Evolutionary conservation across 2,888 invertebrate genomes (phyloP).

Genomic region (Callimorpha dominula): DNA sequence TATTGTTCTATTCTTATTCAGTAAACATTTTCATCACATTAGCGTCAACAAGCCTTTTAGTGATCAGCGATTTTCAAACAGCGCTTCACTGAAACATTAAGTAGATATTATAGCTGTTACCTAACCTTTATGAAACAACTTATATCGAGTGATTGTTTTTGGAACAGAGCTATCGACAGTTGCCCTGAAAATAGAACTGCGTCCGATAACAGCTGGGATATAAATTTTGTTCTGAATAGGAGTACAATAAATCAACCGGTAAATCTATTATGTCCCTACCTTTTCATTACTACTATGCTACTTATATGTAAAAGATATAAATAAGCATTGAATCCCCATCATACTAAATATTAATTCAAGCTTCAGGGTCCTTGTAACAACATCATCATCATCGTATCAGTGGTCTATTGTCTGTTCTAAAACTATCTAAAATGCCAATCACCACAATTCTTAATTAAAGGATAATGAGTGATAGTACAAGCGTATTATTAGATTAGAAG

Average conservation of each 20-base stretch:
- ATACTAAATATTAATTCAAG: background rate
- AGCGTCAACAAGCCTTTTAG: background rate
- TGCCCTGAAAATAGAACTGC: background rate
- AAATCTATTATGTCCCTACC: background rate
- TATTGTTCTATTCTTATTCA: too few species aligned
- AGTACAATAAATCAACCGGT: background rate
- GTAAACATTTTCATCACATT: too few species aligned
- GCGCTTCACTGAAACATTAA: background rate
- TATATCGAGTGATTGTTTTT: background rate
- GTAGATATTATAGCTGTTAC: background rate
- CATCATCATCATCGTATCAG: too few species aligned
- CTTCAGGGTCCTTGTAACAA: too few species aligned
- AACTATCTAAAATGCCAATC: too few species aligned
- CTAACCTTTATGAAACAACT: background rate
- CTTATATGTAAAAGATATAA: background rate
- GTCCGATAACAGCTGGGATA: constrained; percentile 4
- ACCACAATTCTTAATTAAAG: too few species aligned
- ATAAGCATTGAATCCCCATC: background rate
- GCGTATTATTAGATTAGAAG: too few species aligned
- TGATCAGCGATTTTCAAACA: background rate
- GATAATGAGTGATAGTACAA: too few species aligned
- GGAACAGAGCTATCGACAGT: background rate
- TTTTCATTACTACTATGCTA: background rate
- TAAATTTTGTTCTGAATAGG: background rate
- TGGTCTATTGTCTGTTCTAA: too few species aligned